These are phyloP conservation scores for Clinocottus analis DNA, from an alignment of 2,113 vertebrate genomes.

Conservation along the genomic window DNA sequence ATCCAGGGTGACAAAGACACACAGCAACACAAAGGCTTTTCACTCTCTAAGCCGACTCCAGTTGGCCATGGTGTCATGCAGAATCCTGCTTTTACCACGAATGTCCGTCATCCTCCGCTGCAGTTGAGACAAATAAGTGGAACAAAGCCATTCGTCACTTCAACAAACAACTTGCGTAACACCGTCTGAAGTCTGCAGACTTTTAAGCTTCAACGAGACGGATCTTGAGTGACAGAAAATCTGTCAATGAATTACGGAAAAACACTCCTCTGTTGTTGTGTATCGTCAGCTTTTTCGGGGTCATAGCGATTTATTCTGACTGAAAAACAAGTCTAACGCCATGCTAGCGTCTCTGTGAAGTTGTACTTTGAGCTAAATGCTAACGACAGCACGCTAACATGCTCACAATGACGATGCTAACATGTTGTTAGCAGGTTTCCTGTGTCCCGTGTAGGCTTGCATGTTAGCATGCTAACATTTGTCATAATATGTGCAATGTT, in stretches of 20 bases:
- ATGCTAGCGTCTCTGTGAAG: neutral
- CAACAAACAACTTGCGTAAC: neutral
- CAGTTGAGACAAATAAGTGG: neutral
- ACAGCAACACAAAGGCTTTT: constrained; percentile 26
- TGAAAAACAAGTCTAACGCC: neutral
- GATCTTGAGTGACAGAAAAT: neutral
- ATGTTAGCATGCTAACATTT: too few relatives aligned
- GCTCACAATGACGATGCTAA: neutral
- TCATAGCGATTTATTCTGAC: neutral
- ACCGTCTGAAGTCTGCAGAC: neutral
- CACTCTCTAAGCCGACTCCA: constrained; percentile 6
- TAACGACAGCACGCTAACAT: neutral
- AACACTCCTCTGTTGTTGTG: neutral
- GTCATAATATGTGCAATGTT: too few relatives aligned
- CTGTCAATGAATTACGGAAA: neutral
- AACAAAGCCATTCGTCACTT: neutral
- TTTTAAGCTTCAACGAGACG: neutral
- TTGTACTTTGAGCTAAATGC: neutral
- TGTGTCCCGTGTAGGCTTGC: too few relatives aligned
- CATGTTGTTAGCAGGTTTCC: too few relatives aligned
- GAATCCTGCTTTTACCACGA: neutral
- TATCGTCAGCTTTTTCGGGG: too few relatives aligned
- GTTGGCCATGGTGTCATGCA: neutral
- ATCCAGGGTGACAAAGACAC: constrained; percentile 41
- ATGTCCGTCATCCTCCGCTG: neutral